Percentiles rank a stretch among this genome's conserved stretches.
phyloP scores from a whole-genome alignment of 2,797 vertebrate species.

The Nannoperca australis region DNA sequence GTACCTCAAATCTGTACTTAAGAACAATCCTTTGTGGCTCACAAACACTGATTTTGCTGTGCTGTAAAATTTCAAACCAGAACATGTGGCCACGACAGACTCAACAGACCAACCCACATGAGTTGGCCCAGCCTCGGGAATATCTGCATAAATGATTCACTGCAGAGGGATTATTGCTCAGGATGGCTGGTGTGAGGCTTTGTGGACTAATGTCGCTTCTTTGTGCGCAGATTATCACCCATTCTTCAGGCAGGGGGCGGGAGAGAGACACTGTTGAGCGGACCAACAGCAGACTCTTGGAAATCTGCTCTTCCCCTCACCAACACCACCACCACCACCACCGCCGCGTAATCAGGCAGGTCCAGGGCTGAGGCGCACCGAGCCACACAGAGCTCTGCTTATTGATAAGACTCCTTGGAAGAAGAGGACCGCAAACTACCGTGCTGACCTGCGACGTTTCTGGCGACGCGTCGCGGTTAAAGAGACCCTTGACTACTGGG shows the following conservation, averaged over 20 bases:
- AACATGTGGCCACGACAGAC: constrained; percentile 14
- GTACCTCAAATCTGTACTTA: neutral
- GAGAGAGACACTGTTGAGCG: constrained; percentile 60
- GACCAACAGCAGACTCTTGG: constrained; percentile 40
- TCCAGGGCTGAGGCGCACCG: constrained; percentile 80
- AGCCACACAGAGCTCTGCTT: constrained; percentile 64
- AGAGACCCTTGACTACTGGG: constrained; percentile 3
- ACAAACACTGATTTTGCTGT: neutral
- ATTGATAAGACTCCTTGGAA: constrained; percentile 85
- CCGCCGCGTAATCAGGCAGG: constrained; percentile 82
- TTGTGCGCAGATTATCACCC: constrained; percentile 51
- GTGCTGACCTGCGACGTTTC: constrained; percentile 50
- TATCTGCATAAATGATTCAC: constrained; percentile 54
- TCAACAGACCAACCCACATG: constrained; percentile 5
- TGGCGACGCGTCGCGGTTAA: constrained; percentile 61
- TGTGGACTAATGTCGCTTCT: constrained; percentile 28
- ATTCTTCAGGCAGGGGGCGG: constrained; percentile 78
- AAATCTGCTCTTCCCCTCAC: constrained; percentile 51
- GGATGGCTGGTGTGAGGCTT: constrained; percentile 30
- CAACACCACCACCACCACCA: neutral
- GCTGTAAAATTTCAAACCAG: neutral
- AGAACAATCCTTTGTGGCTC: neutral
- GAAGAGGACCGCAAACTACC: constrained; percentile 59
- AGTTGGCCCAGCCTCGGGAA: constrained; percentile 45
- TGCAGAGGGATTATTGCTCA: constrained; percentile 49